Evolutionary conservation across 2,888 invertebrate species (phyloP), one percentile per base, ranked within the genome.

Genomic region (Halictus ligatus): DNA sequence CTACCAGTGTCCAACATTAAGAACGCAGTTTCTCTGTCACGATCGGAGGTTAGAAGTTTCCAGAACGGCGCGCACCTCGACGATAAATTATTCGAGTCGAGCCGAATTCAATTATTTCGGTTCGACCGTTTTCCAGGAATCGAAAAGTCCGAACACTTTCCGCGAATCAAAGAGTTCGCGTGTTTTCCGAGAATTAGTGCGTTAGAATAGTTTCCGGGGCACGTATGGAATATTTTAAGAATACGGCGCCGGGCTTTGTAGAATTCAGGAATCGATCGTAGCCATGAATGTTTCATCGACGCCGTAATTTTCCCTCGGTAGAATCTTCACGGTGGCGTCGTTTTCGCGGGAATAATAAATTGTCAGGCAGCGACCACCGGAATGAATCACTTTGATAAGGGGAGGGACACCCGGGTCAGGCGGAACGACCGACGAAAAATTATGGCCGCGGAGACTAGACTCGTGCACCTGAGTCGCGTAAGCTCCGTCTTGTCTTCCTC

Each of bases 401-500:
- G 35, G 35, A 35, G 35, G 35, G 35, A 35, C 35, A 35, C 5
- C 35, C 35, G 35, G 35, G 35, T 35, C 5, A 35, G 35, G 35
- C 35, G 35, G 35, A 29, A 71, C 35, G 50, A 58, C 35, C 35
- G 43, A 58, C 35, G 35, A 21, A 50, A 69, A 72, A 83, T 71
- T 15, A 50, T 29, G 58, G 54, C 58, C 35, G 71, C 46, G 78
- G 78, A 89, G 78, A n/a, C n/a, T n/a, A n/a, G n/a, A n/a, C n/a
- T 64, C 64, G 76, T 75, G 67, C 73, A 72, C 71, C 75, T 54
- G 75, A 84, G 82, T 72, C 78, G 35, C 78, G 21, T n/a, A 29
- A 35, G 0, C 35, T 35, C 46, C 60, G 15, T 12, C 69, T 75
- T 13, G 64, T 78, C 80, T 67, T 67, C 13, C 25, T 29, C 54